These are phyloP conservation scores for Drosophila kambysellisi DNA, from an alignment of 2,888 invertebrate species.

Conservation along the genomic window DNA sequence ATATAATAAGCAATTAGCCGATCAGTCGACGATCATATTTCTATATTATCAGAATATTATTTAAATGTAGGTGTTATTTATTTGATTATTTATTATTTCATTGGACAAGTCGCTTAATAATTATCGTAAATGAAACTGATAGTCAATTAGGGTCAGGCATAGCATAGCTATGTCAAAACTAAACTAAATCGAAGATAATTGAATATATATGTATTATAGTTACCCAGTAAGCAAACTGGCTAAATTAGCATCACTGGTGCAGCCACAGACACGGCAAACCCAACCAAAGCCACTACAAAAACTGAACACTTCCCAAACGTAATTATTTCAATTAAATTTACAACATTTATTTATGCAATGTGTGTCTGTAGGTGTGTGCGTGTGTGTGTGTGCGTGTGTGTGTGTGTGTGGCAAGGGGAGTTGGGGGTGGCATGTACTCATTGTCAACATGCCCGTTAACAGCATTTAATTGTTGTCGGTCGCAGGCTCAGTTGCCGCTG, in stretches of 20 bases:
- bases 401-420: background rate
- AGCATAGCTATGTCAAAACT: background rate
- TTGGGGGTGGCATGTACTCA: slow-evolving; percentile 24
- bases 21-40: background rate
- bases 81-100: background rate
- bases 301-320: slow-evolving; percentile 24
- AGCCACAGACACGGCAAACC: slow-evolving; percentile 15
- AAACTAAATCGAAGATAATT: background rate
- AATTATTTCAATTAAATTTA: slow-evolving; percentile 66
- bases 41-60: background rate
- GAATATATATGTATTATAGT: background rate
- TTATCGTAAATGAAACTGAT: background rate
- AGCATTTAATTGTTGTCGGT: slow-evolving; percentile 26
- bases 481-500: slow-evolving; percentile 17
- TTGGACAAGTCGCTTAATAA: background rate
- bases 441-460: slow-evolving; percentile 53
- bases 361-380: slow-evolving; percentile 2
- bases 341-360: slow-evolving; percentile 55
- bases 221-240: background rate
- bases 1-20: too few species aligned
- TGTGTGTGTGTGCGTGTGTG: slow-evolving; percentile 1
- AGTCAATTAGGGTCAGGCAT: background rate
- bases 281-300: slow-evolving; percentile 12
- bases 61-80: too few species aligned
- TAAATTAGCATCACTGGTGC: slow-evolving; percentile 13